A percentile compares a stretch with the other conserved stretches of the same genome.
These are phyloP conservation scores for Harpalus rufipes DNA, from an alignment of 2,888 invertebrate species.

Conservation along the genomic window DNA sequence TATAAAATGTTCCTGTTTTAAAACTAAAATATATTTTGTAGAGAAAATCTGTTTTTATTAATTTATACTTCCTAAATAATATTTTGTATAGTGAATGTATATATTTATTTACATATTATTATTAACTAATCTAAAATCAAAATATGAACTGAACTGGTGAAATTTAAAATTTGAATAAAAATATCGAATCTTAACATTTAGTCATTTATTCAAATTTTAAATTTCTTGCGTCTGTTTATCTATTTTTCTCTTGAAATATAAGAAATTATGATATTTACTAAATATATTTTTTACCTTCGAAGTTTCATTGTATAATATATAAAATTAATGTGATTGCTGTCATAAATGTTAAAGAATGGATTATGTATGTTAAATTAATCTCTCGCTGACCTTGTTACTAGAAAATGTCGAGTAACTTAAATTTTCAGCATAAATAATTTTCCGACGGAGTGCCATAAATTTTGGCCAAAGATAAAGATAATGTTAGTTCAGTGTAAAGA, in stretches of 20 bases:
- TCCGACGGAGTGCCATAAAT: constrained; percentile 21
- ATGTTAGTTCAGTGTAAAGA: background rate
- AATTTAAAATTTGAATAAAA: constrained; percentile 19
- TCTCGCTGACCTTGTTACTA: constrained; percentile 23
- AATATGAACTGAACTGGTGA: constrained; percentile 14
- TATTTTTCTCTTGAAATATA: constrained; percentile 48
- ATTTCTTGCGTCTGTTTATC: constrained; percentile 8
- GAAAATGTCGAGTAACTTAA: constrained; percentile 22
- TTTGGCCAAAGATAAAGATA: constrained; percentile 31
- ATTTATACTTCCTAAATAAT: constrained; percentile 30
- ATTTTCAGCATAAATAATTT: constrained; percentile 12
- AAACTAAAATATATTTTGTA: constrained; percentile 50
- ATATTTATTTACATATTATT: constrained; percentile 45
- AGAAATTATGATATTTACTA: constrained; percentile 53
- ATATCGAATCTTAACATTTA: constrained; percentile 12
- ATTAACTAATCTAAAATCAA: constrained; percentile 35
- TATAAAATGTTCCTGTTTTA: constrained; percentile 57
- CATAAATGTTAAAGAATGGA: constrained; percentile 64
- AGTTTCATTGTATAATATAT: constrained; percentile 56
- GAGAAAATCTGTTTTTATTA: constrained; percentile 50
- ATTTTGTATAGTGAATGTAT: constrained; percentile 47
- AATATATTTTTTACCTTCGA: constrained; percentile 65
- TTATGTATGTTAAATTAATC: constrained; percentile 58
- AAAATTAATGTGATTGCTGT: constrained; percentile 62
- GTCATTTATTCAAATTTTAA: constrained; percentile 11